phyloP scores from a whole-genome alignment of 2,797 vertebrate genomes.

The Liasis olivaceus region DNA sequence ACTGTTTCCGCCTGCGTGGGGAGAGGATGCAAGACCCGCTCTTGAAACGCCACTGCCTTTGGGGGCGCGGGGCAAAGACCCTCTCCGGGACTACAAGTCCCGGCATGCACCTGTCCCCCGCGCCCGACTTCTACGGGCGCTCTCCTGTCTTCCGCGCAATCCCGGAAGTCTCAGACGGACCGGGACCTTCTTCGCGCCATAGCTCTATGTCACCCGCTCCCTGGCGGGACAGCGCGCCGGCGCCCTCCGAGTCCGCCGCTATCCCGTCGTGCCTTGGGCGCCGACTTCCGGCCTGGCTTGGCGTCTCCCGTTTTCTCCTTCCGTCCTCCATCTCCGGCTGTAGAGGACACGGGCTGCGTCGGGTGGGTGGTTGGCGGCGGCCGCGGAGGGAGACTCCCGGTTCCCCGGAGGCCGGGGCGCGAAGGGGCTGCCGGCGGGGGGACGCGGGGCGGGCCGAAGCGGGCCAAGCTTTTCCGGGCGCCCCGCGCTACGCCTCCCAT shows the following conservation, averaged over 20 bases:
- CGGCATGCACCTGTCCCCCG: no score
- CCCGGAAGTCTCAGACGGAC: background rate
- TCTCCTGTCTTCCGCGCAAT: no score
- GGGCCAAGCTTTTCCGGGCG: background rate
- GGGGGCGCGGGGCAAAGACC: no score
- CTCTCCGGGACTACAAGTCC: no score
- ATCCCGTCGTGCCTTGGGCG: background rate
- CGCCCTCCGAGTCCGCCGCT: background rate
- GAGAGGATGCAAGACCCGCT: no score
- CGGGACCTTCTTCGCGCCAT: background rate
- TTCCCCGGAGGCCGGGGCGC: background rate
- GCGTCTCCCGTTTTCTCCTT: background rate
- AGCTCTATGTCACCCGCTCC: background rate
- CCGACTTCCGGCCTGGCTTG: background rate
- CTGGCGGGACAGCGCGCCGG: no score
- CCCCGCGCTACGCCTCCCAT: background rate
- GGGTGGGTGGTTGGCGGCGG: background rate
- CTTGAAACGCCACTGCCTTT: no score
- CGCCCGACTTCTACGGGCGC: no score
- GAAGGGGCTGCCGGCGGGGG: no score
- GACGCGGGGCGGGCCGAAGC: background rate
- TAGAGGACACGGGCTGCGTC: conserved; percentile 2
- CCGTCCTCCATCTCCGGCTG: background rate
- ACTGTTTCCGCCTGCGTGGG: no score
- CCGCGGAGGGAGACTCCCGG: background rate